A percentile compares a stretch with the other conserved stretches of the same genome.
Conservation (phyloP, 2,113 vertebrate species). For the Empidonax alnorum region DNA sequence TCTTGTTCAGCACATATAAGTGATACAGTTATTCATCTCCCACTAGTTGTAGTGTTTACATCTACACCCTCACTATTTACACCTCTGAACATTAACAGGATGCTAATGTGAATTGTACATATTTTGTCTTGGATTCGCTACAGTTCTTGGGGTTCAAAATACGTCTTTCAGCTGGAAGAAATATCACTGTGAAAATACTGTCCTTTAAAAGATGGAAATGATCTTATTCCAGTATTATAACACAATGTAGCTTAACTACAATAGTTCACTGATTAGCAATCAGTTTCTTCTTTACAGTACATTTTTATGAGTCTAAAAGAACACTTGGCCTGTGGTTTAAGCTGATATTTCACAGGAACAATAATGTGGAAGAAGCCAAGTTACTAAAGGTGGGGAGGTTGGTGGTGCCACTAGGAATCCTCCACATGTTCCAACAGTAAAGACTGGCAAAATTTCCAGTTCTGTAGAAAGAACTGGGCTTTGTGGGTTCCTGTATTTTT, state of each 20-base stretch:
- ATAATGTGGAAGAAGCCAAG: background rate
- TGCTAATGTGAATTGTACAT: background rate
- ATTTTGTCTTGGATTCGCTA: background rate
- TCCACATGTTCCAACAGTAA: background rate
- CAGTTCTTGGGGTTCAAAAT: constrained; percentile 6
- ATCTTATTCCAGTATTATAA: background rate
- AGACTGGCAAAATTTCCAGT: background rate
- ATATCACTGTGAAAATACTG: background rate
- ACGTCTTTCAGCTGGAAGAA: background rate
- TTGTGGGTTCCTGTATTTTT: background rate
- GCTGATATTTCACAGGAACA: background rate
- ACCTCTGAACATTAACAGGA: background rate
- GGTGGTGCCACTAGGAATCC: background rate
- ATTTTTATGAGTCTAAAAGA: background rate
- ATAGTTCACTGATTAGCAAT: constrained; percentile 15
- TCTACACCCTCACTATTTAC: background rate
- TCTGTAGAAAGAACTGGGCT: background rate
- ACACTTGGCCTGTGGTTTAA: background rate
- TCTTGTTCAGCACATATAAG: background rate
- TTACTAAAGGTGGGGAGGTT: background rate
- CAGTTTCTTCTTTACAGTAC: background rate
- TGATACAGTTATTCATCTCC: background rate
- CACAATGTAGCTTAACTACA: background rate
- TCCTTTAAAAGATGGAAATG: background rate
- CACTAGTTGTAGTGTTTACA: background rate